Base-by-base conservation (phyloP, 2,888 invertebrate species). In the Torymus tubicola region DNA sequence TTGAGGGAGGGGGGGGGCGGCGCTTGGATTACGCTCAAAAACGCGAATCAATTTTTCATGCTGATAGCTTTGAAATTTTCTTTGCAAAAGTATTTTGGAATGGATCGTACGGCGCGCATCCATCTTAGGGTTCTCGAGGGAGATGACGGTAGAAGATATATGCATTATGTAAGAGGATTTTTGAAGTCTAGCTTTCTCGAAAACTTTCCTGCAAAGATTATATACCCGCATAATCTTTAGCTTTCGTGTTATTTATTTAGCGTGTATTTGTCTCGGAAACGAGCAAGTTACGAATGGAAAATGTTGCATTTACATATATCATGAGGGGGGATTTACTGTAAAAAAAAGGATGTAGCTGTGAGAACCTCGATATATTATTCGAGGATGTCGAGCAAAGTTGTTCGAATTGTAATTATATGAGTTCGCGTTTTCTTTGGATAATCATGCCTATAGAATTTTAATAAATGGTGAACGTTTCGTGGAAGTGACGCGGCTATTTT, bases 101-200 rank as follows among this genome's bases (percentile, higher is more conserved):
- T n/a, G 50, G 50, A 63, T n/a, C 16, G 18, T 55, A 2, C 61
- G 60, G 21, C 61, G 60, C 55, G 10, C 8, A 42, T 42, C 8
- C 8, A 42, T 52, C 21, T 31, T 52, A 21, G 31, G 69, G 10
- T 42, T 18, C 21, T 21, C 16, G 18, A 53, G 68, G 16, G 67
- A 42, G 42, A 42, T 42, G 42, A 8, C 42, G 42, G 8, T 5
- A 42, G 42, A 8, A 42, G 60, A 68, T 77, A 75, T 73, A 75
- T 73, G 24, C 63, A 74, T 79, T 74, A 63, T 65, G 58, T 64
- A 81, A 73, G 76, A 77, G 77, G 60, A 73, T 73, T 69, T 69
- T 73, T 64, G 18, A 69, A 77, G 53, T 72, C 24, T 4, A 67
- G 58, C 67, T 61, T 61, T 69, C 71, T 64, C 10, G 24, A 42